Conservation (phyloP, 1,140 invertebrate species). For the Drosophila gunungcola region DNA sequence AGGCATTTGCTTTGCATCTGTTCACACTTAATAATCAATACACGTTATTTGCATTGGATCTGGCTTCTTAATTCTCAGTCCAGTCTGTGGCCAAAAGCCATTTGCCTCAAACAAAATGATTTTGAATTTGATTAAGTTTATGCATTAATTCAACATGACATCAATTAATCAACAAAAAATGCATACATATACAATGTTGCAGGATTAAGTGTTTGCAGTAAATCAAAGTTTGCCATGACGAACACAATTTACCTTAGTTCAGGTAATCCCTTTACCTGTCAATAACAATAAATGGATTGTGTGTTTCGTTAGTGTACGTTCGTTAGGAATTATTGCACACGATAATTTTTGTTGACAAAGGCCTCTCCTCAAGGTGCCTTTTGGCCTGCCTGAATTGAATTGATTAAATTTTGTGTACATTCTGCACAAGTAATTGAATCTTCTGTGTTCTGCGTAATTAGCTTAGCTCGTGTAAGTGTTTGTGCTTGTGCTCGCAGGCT, state of each 20-base stretch:
- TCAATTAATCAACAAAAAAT: background rate
- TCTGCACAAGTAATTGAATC: constrained; percentile 46
- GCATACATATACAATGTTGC: background rate
- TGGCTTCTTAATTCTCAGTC: constrained; percentile 2
- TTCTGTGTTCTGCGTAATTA: constrained; percentile 36
- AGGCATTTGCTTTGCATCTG: background rate
- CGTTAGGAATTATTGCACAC: constrained; percentile 26
- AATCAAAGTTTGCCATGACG: background rate
- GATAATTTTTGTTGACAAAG: constrained; percentile 43
- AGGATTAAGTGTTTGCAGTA: background rate
- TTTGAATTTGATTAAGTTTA: background rate
- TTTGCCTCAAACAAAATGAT: background rate
- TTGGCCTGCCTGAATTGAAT: constrained; percentile 25
- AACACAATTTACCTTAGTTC: background rate
- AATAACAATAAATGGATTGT: background rate
- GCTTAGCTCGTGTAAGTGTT: constrained; percentile 23
- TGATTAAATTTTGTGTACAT: constrained; percentile 42
- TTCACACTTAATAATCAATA: constrained; percentile 10
- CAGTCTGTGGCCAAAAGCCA: background rate
- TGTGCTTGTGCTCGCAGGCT: constrained; percentile 4
- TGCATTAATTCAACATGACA: background rate
- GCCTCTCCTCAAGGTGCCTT: constrained; percentile 10
- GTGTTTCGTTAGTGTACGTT: background rate
- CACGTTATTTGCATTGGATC: constrained; percentile 18
- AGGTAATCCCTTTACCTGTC: constrained; percentile 18